A percentile compares a stretch with the other conserved stretches of the same genome.
These are phyloP conservation scores for Bellardia pandia DNA, from an alignment of 2,888 invertebrate species.

Conservation along the genomic window DNA sequence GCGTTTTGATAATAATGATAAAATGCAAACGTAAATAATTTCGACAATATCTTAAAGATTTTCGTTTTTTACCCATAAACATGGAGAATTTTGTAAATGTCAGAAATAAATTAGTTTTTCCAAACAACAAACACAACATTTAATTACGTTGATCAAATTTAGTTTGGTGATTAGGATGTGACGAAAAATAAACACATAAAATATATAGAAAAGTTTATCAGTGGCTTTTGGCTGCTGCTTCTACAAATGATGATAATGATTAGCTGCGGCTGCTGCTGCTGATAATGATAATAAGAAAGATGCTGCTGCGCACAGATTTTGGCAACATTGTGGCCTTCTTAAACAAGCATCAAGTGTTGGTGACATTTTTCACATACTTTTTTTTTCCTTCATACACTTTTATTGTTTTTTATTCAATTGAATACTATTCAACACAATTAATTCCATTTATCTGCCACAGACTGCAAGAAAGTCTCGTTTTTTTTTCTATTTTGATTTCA, in stretches of 20 bases:
- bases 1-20: conserved; percentile 78
- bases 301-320: conserved; percentile 68
- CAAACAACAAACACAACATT: conserved; percentile 54
- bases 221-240: conserved; percentile 48
- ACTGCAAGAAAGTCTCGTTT: conserved; percentile 32
- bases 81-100: conserved; percentile 68
- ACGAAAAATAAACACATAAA: conserved; percentile 3
- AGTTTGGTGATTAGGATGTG: not conserved
- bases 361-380: conserved; percentile 69
- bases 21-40: conserved; percentile 84
- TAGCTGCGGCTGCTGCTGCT: conserved; percentile 27
- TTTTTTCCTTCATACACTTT: conserved; percentile 31
- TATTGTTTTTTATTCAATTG: conserved; percentile 29
- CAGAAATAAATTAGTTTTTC: conserved; percentile 46
- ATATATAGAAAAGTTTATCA: conserved; percentile 52
- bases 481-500: conserved; percentile 45
- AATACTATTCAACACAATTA: conserved; percentile 17
- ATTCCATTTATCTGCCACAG: conserved; percentile 40
- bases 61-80: conserved; percentile 84
- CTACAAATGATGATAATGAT: conserved; percentile 49
- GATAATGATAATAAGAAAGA: conserved; percentile 26
- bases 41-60: conserved; percentile 83
- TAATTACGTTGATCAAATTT: conserved; percentile 51
- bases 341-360: conserved; percentile 72
- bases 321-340: conserved; percentile 69